These are phyloP conservation scores for Ctenochaetus hawaiiensis DNA, from an alignment of 2,797 vertebrate genomes.

Conservation along the genomic window DNA sequence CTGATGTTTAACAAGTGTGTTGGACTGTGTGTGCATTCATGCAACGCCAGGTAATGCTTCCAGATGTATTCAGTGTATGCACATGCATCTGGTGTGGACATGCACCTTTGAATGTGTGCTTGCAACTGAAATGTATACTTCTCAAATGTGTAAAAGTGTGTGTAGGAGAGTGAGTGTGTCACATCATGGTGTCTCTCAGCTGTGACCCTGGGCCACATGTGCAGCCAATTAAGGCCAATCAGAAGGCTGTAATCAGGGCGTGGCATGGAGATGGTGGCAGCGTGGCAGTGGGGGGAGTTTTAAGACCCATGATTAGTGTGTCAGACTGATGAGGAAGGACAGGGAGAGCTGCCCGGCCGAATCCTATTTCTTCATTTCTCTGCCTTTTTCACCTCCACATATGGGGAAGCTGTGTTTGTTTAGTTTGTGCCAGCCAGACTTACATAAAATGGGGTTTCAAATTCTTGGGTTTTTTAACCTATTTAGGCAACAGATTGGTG, in stretches of 20 bases:
- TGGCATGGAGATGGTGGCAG: constrained; percentile 64
- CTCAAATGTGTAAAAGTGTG: constrained; percentile 6
- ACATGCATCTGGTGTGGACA: neutral
- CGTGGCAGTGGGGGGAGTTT: constrained; percentile 52
- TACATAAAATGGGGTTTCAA: constrained; percentile 23
- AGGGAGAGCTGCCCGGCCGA: constrained; percentile 41
- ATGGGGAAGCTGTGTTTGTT: constrained; percentile 55
- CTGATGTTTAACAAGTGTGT: neutral
- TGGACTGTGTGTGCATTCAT: neutral
- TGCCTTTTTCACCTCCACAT: constrained; percentile 33
- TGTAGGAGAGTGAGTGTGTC: constrained; percentile 34
- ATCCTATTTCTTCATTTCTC: constrained; percentile 41
- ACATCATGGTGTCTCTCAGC: constrained; percentile 51
- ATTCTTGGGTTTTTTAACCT: constrained; percentile 42
- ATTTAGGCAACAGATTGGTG: constrained; percentile 57
- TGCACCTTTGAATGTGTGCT: neutral
- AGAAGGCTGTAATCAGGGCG: constrained; percentile 82
- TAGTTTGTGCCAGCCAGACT: constrained; percentile 49
- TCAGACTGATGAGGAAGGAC: constrained; percentile 72
- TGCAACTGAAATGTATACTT: neutral
- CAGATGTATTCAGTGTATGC: neutral
- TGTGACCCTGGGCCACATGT: constrained; percentile 82
- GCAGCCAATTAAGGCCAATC: constrained; percentile 85
- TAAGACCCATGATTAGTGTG: constrained; percentile 78
- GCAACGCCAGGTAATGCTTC: neutral